A percentile compares a stretch with the other conserved stretches of the same genome.
Conservation (phyloP, 2,888 invertebrate species). For the Sialis lutaria region DNA sequence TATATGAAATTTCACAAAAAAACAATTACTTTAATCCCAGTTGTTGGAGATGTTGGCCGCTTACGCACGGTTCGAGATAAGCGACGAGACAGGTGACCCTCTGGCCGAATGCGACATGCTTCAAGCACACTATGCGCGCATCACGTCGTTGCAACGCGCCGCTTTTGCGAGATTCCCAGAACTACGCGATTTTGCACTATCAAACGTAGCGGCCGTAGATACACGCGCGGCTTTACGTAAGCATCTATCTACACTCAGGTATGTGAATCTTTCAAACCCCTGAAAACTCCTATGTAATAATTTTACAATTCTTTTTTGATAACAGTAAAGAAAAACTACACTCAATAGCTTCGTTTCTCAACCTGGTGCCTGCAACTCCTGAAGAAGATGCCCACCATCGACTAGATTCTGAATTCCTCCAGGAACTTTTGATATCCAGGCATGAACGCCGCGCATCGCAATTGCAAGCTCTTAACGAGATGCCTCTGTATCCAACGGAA, state of each 20-base stretch:
- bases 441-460: constrained; percentile 85
- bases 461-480: constrained; percentile 84
- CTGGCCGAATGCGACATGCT: constrained; percentile 89
- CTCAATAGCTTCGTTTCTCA: constrained; percentile 71
- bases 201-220: constrained; percentile 93
- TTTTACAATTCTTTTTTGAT: neutral
- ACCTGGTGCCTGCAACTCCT: constrained; percentile 56
- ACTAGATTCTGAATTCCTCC: constrained; percentile 62
- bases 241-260: constrained; percentile 66
- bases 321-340: constrained; percentile 54
- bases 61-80: constrained; percentile 94
- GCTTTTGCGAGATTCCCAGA: constrained; percentile 85
- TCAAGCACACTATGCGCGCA: constrained; percentile 79
- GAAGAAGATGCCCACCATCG: constrained; percentile 45
- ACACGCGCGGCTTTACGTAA: constrained; percentile 66
- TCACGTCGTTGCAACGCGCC: constrained; percentile 81
- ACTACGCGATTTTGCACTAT: constrained; percentile 68
- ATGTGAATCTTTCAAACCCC: constrained; percentile 6
- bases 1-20: no score
- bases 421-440: constrained; percentile 68
- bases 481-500: constrained; percentile 98
- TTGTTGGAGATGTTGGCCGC: constrained; percentile 89
- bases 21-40: constrained; percentile 47
- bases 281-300: neutral
- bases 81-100: constrained; percentile 89